These are phyloP conservation scores for Ammodytes dubius DNA, from an alignment of 2,113 vertebrate species.

Conservation along the genomic window DNA sequence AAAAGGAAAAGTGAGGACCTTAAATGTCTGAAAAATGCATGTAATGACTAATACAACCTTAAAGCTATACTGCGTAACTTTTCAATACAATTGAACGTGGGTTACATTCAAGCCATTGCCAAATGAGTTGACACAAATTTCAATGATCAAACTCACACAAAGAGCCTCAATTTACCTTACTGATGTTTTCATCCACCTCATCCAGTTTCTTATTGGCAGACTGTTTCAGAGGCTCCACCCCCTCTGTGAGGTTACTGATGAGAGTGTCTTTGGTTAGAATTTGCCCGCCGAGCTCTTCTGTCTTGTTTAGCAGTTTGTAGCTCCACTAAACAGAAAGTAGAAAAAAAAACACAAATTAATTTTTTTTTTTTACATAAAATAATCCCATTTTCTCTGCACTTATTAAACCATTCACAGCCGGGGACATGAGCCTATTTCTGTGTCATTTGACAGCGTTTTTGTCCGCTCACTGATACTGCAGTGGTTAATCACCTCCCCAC, in stretches of 20 bases:
- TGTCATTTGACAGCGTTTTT: conserved; percentile 25
- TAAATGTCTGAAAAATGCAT: neutral
- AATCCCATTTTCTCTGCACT: neutral
- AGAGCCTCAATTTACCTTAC: conserved; percentile 73
- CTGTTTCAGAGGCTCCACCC: conserved; percentile 56
- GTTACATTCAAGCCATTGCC: too few species aligned
- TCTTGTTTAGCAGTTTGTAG: conserved; percentile 58
- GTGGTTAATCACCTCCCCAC: conserved; percentile 37
- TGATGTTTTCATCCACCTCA: conserved; percentile 43
- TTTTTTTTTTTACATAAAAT: neutral
- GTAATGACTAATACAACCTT: too few species aligned
- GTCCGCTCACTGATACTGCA: conserved; percentile 32
- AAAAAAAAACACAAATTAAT: neutral
- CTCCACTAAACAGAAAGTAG: conserved; percentile 54
- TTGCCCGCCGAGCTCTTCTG: conserved; percentile 64
- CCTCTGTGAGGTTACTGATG: conserved; percentile 60
- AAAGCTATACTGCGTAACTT: too few species aligned
- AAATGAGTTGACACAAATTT: too few species aligned
- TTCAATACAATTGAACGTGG: too few species aligned
- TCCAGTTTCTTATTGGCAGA: conserved; percentile 64
- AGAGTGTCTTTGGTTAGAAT: conserved; percentile 69
- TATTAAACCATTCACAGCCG: neutral
- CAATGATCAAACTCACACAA: neutral
- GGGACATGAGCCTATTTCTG: conserved; percentile 8
- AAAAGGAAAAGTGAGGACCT: neutral